Conservation (phyloP, 1,140 invertebrate species). For the Heterodera schachtii region DNA sequence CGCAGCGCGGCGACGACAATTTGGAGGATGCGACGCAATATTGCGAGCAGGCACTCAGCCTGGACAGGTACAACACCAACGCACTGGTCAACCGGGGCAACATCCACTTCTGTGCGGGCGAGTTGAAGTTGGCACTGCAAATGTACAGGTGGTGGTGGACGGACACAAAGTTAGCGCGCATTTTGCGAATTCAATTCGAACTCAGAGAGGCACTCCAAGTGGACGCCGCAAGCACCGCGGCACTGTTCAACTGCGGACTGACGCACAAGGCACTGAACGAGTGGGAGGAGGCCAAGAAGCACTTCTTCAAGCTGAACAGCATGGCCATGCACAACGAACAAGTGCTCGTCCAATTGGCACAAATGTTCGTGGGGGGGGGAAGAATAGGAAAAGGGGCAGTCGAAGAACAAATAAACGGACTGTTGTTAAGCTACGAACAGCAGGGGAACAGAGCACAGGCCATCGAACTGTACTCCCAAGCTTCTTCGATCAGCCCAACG, state of each 20-base stretch:
- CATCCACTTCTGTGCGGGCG: constrained; percentile 76
- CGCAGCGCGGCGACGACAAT: constrained; percentile 71
- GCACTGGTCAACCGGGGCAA: constrained; percentile 88
- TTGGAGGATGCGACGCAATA: constrained; percentile 81
- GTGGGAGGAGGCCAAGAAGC: constrained; percentile 78
- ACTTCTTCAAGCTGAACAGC: constrained; percentile 80
- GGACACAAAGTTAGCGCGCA: no score
- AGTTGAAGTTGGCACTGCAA: constrained; percentile 77
- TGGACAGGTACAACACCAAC: constrained; percentile 79
- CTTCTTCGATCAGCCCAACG: constrained; percentile 80
- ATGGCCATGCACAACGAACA: constrained; percentile 79
- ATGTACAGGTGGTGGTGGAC: constrained; percentile 76
- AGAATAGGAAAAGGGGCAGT: no score
- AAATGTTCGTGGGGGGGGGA: constrained; percentile 80
- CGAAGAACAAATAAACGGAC: constrained; percentile 63
- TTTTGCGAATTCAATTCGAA: not conserved
- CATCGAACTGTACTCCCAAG: constrained; percentile 76
- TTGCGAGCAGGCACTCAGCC: constrained; percentile 76
- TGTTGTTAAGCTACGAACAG: constrained; percentile 72
- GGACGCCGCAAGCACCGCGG: constrained; percentile 83
- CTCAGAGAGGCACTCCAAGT: constrained; percentile 76
- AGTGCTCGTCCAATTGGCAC: constrained; percentile 83
- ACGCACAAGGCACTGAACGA: constrained; percentile 65
- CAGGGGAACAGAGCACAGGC: constrained; percentile 78
- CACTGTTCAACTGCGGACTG: constrained; percentile 76